Conservation (phyloP, 2,888 invertebrate genomes). For the Chelonus formosanus region DNA sequence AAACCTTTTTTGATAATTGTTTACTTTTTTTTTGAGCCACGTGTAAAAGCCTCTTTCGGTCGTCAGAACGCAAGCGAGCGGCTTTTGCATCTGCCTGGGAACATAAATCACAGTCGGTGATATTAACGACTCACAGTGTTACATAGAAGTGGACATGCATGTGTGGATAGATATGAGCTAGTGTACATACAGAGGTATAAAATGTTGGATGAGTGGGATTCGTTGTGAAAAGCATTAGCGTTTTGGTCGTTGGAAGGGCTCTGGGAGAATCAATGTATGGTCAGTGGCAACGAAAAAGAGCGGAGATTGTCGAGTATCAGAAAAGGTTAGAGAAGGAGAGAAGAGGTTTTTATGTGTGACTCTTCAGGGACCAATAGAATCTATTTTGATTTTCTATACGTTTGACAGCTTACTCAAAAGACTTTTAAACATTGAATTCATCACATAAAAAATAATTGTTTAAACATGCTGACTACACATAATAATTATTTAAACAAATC, state of each 20-base stretch:
- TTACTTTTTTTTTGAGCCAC: slow-evolving; percentile 3
- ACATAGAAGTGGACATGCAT: slow-evolving; percentile 33
- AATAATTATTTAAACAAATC: too few relatives aligned
- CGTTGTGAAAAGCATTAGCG: slow-evolving; percentile 29
- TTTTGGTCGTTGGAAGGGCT: slow-evolving; percentile 18
- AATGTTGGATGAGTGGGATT: slow-evolving; percentile 27
- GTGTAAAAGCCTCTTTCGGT: slow-evolving; percentile 10
- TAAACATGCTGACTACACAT: too few relatives aligned
- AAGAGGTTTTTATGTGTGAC: slow-evolving; percentile 26
- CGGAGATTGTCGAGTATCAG: slow-evolving; percentile 1
- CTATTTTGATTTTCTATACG: slow-evolving; percentile 44
- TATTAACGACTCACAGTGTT: slow-evolving; percentile 43
- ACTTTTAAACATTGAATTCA: too few relatives aligned
- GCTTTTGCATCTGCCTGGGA: slow-evolving; percentile 43
- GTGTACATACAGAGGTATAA: slow-evolving; percentile 11
- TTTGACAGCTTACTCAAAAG: neutral
- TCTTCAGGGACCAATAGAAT: slow-evolving; percentile 45
- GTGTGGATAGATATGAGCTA: slow-evolving; percentile 18
- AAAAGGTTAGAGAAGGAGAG: slow-evolving; percentile 11
- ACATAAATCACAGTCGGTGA: slow-evolving; percentile 47
- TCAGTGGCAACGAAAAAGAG: slow-evolving; percentile 21
- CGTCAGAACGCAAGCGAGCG: slow-evolving; percentile 20
- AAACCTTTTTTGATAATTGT: neutral
- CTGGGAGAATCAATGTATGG: slow-evolving; percentile 37
- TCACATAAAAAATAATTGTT: neutral